These are phyloP conservation scores for Diachrysia chrysitis DNA, from an alignment of 2,888 invertebrate species.

Conservation along the genomic window DNA sequence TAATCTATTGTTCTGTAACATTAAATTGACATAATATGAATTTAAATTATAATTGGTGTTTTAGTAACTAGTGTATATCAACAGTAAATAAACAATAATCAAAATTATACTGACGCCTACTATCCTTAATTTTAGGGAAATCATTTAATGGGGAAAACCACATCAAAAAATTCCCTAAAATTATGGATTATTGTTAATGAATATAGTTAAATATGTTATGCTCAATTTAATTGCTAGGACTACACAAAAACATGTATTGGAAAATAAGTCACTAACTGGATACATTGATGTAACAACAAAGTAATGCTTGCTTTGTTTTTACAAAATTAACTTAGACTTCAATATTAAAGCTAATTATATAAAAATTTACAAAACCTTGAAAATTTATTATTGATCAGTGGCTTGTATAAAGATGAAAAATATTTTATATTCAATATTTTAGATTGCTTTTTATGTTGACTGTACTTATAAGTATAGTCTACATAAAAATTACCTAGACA, in stretches of 20 bases:
- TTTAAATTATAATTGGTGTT: neutral
- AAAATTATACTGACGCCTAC: neutral
- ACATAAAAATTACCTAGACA: neutral
- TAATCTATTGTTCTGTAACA: neutral
- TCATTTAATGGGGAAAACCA: neutral
- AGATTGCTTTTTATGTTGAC: neutral
- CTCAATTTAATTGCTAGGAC: neutral
- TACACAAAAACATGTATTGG: neutral
- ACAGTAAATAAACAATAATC: no score
- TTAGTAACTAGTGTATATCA: neutral
- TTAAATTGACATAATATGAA: neutral
- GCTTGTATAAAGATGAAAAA: no score
- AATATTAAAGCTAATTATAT: no score
- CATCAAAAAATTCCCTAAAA: neutral
- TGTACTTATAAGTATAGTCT: neutral
- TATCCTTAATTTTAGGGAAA: neutral
- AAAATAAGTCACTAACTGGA: neutral
- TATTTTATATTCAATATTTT: neutral
- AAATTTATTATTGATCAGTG: no score
- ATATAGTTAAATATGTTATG: no score
- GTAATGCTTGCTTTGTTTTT: neutral
- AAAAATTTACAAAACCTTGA: no score
- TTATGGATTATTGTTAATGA: neutral
- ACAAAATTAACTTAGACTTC: neutral
- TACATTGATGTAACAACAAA: no score